Conservation (phyloP, 2,797 vertebrate species). For the Phataginus tricuspis region DNA sequence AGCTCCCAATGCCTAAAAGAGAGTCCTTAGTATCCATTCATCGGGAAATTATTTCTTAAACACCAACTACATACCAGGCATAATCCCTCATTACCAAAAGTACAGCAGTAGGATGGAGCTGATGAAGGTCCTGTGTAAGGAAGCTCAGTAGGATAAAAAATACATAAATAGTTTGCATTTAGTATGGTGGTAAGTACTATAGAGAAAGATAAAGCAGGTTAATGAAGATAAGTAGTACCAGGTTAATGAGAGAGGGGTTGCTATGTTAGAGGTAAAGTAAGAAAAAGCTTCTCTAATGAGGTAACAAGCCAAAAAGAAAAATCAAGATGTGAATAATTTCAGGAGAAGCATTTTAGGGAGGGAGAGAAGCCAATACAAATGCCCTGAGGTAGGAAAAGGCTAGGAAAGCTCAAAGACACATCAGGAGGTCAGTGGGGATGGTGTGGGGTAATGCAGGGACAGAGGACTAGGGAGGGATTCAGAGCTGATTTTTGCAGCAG, state of each 20-base stretch:
- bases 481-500: not conserved
- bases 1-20: not conserved
- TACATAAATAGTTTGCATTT: not conserved
- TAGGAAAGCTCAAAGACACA: not conserved
- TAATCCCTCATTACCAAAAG: not conserved
- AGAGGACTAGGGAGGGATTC: too few species aligned
- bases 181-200: not conserved
- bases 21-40: not conserved
- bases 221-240: not conserved
- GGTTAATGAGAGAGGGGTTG: not conserved
- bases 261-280: not conserved
- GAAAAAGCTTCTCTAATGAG: not conserved
- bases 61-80: not conserved
- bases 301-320: not conserved
- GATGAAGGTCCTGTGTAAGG: not conserved
- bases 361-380: not conserved
- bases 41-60: not conserved
- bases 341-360: not conserved
- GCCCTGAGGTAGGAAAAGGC: not conserved
- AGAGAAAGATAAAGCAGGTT: not conserved
- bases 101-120: not conserved
- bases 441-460: accelerated
- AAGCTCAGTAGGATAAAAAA: not conserved
- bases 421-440: not conserved
- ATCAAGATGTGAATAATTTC: not conserved